phyloP scores from a whole-genome alignment of 2,113 vertebrate genomes.

The Amia ocellicauda region DNA sequence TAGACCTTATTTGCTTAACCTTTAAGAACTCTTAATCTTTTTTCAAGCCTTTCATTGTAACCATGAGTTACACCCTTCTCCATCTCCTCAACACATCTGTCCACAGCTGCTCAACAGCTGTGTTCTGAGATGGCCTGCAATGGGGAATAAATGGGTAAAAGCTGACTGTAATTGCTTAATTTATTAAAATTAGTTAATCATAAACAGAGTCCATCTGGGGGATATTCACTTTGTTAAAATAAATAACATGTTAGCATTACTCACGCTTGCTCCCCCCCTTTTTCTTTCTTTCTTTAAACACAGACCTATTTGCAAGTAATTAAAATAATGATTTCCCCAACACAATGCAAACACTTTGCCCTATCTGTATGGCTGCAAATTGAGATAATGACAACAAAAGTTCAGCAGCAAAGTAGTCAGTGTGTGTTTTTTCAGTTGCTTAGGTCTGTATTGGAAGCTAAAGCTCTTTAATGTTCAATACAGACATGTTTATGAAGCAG shows the following conservation, averaged over 20 bases:
- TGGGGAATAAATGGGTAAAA: slow-evolving; percentile 1
- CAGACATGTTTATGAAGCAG: too few relatives aligned
- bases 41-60: slow-evolving; percentile 31
- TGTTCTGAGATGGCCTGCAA: slow-evolving; percentile 15
- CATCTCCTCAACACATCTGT: slow-evolving; percentile 24
- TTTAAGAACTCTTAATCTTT: slow-evolving; percentile 38
- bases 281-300: slow-evolving; percentile 10
- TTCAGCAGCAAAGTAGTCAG: slow-evolving; percentile 3
- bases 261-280: not conserved
- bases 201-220: slow-evolving; percentile 13
- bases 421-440: not conserved
- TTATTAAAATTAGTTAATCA: slow-evolving; percentile 11
- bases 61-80: slow-evolving; percentile 13
- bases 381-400: not conserved
- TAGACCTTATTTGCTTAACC: slow-evolving; percentile 37
- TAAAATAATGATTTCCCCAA: slow-evolving; percentile 22
- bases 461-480: too few relatives aligned
- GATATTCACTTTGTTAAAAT: slow-evolving; percentile 17
- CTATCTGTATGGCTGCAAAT: not conserved
- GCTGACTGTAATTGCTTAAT: slow-evolving; percentile 17
- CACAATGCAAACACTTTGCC: slow-evolving; percentile 1
- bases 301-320: slow-evolving; percentile 20
- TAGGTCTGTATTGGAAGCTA: not conserved
- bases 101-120: slow-evolving; percentile 38
- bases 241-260: slow-evolving; percentile 22